Base-by-base conservation (phyloP, 2,797 vertebrate genomes). In the Platyrinchus mystaceus region DNA sequence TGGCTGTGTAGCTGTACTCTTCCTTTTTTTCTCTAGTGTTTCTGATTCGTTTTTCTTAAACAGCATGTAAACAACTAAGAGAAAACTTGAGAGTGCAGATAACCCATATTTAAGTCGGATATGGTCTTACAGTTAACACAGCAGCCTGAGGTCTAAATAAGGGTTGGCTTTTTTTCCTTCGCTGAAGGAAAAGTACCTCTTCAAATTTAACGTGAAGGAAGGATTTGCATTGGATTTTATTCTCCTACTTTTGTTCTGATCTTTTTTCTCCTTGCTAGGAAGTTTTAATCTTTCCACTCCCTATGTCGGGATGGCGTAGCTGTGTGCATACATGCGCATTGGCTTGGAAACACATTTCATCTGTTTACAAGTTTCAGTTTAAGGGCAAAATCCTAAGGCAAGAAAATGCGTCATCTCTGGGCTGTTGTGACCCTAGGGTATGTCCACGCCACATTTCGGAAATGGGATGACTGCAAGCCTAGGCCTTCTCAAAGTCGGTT, bases 321-420 rank as follows among this genome's bases (percentile, higher is more conserved):
- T 84, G 53, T 70, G 52, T 30, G 44, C 43, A 37, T 14, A 4
- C 86, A 32, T 53, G 52, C 14, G 30, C 43, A 4, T 49, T 11
- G 6, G 21, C 62, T 83, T 77, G 66, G 71, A 95, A 90, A 71
- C 0, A 0, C 15, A 20, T 87, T 91, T 91, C 21, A 16, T 91
- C 82, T 95, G 90, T 96, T 97, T 96, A 95, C 79, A 88, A 81
- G 80, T 94, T 94, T 86, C 69, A 32, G 82, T 92, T 93, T 95
- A 92, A 96, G 94, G 94, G 75, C 95, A 94, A 95, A 96, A 92
- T 84, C 43, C 68, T 86, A 63, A 95, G 66, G 91, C 79, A 97
- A 89, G 85, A 89, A 93, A 96, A 92, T 96, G 91, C 94, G 63
- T 96, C 92, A 97, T 96, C 77, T 67, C 58, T 81, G 84, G 82